Conservation (phyloP, 2,113 vertebrate species). For the Colius striatus region DNA sequence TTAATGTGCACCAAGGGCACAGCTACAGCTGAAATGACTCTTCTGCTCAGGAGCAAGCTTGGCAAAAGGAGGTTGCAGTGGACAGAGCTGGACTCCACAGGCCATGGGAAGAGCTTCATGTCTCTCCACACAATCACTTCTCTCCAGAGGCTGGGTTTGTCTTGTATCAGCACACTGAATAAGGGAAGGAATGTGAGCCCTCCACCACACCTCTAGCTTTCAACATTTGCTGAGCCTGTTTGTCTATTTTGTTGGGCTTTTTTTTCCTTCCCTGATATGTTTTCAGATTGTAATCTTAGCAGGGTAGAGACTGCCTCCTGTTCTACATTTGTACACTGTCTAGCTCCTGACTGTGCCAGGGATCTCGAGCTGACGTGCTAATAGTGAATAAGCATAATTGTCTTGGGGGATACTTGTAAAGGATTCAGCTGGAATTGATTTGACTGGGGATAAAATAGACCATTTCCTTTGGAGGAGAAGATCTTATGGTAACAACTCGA, state of each 20-base stretch:
- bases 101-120: not conserved
- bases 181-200: slow-evolving; percentile 26
- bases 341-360: not conserved
- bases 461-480: not conserved
- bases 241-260: slow-evolving; percentile 2
- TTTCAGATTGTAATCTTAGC: slow-evolving; percentile 23
- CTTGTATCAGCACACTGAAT: not conserved
- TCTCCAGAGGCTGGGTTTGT: not conserved
- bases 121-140: not conserved
- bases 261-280: not conserved
- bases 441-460: not conserved
- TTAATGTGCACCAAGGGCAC: not conserved
- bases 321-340: not conserved
- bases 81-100: not conserved
- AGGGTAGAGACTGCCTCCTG: not conserved
- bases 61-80: not conserved
- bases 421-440: not conserved
- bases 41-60: not conserved
- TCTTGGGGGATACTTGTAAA: not conserved
- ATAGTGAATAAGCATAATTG: not conserved
- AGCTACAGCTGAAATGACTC: not conserved
- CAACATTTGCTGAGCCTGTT: slow-evolving; percentile 45
- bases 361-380: not conserved
- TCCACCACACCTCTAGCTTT: slow-evolving; percentile 57
- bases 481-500: not conserved